Conservation (phyloP, 2,888 invertebrate genomes). For the Tenthredo amoena region DNA sequence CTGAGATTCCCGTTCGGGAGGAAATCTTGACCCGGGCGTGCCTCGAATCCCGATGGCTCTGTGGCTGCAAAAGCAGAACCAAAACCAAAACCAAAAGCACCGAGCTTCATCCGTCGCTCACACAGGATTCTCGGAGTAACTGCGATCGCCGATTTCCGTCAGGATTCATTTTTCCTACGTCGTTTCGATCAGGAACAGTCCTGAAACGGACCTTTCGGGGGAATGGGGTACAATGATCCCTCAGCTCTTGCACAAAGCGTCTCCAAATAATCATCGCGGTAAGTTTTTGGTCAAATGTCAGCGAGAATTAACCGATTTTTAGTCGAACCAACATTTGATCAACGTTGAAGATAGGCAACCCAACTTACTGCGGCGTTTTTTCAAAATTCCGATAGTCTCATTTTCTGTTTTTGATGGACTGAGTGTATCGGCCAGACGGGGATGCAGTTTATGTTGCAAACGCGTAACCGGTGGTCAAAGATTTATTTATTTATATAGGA, state of each 20-base stretch:
- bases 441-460: neutral
- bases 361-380: neutral
- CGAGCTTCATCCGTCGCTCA: slow-evolving; percentile 15
- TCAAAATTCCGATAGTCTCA: neutral
- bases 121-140: neutral
- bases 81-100: slow-evolving; percentile 32
- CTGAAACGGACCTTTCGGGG: neutral
- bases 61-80: slow-evolving; percentile 33
- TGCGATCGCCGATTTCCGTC: neutral
- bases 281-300: neutral
- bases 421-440: neutral
- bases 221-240: neutral
- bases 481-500: slow-evolving; percentile 58
- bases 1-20: slow-evolving; percentile 78
- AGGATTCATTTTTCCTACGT: neutral
- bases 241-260: neutral
- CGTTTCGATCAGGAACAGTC: neutral
- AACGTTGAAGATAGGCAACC: neutral
- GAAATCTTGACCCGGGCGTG: slow-evolving; percentile 78
- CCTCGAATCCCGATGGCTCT: slow-evolving; percentile 75
- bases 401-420: neutral
- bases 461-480: slow-evolving; percentile 58
- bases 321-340: neutral
- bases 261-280: neutral
- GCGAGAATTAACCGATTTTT: neutral